phyloP scores from a whole-genome alignment of 1,140 invertebrate species.

The Drosophila bocki region DNA sequence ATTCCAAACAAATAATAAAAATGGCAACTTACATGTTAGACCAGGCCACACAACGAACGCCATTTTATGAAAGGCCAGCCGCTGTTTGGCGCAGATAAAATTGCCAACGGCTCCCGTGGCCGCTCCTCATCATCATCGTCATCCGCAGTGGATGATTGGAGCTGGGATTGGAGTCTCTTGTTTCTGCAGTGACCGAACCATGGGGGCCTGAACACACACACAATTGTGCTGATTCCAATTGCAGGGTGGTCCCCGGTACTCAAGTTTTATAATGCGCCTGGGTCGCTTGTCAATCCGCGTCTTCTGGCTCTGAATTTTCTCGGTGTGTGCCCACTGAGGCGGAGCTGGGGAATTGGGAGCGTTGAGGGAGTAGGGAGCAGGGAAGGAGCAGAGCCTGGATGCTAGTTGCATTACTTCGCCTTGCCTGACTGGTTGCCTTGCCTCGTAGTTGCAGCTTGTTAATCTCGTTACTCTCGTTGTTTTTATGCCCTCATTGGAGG shows the following conservation, averaged over 20 bases:
- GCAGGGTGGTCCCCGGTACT: slow-evolving; percentile 71
- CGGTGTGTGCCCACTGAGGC: slow-evolving; percentile 59
- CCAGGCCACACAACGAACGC: slow-evolving; percentile 16
- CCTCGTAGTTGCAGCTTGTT: slow-evolving; percentile 78
- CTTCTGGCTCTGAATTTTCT: slow-evolving; percentile 36
- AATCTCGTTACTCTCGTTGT: slow-evolving; percentile 64
- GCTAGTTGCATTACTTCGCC: slow-evolving; percentile 47
- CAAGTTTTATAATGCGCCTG: slow-evolving; percentile 71
- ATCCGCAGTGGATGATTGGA: slow-evolving; percentile 33
- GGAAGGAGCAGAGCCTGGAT: slow-evolving; percentile 40
- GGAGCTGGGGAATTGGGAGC: slow-evolving; percentile 20
- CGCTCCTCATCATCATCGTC: slow-evolving; percentile 5
- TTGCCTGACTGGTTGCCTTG: slow-evolving; percentile 61
- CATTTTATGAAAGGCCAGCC: slow-evolving; percentile 25
- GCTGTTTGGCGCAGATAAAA: slow-evolving; percentile 22
- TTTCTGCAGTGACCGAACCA: slow-evolving; percentile 17
- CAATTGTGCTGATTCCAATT: slow-evolving; percentile 75
- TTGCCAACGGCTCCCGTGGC: slow-evolving; percentile 39
- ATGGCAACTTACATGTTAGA: slow-evolving; percentile 47
- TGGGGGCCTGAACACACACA: slow-evolving; percentile 44
- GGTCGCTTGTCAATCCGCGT: slow-evolving; percentile 65
- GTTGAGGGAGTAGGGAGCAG: slow-evolving; percentile 26
- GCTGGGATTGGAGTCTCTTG: slow-evolving; percentile 11
- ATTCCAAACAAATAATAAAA: slow-evolving; percentile 17
- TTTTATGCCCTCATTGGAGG: slow-evolving; percentile 12